Conservation (phyloP, 2,888 invertebrate species). For the Lasioglossum villosulum region DNA sequence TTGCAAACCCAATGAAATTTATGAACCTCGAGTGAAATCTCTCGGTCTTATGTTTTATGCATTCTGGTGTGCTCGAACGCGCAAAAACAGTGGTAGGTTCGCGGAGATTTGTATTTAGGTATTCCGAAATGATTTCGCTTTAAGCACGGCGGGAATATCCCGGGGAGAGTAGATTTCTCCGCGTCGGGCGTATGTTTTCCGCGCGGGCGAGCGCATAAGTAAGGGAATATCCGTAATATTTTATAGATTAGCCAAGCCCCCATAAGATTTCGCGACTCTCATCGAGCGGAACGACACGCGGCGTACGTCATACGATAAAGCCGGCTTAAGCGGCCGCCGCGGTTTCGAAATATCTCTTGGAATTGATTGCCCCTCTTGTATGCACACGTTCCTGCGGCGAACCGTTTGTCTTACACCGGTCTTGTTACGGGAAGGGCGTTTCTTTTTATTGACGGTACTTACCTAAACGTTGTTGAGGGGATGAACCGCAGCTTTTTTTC, state of each 20-base stretch:
- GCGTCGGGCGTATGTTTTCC: conserved; percentile 19
- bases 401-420: conserved; percentile 38
- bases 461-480: conserved; percentile 31
- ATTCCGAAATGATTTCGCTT: not conserved
- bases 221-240: conserved; percentile 52
- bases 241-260: conserved; percentile 50
- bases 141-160: not conserved
- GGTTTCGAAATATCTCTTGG: conserved; percentile 51
- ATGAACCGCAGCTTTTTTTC: conserved; percentile 42
- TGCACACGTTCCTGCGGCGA: conserved; percentile 39
- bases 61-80: not conserved
- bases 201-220: conserved; percentile 20
- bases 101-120: not conserved
- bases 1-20: not conserved
- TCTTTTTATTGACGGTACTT: conserved; percentile 46
- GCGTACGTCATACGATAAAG: conserved; percentile 54
- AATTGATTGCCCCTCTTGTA: conserved; percentile 53
- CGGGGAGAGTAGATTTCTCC: not conserved
- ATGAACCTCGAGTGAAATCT: not conserved
- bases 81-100: not conserved
- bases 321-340: conserved; percentile 47
- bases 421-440: conserved; percentile 24
- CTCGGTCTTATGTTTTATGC: conserved; percentile 1
- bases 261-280: conserved; percentile 59
- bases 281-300: conserved; percentile 58